Evolutionary conservation across 53 echinoderm and acorn worm genomes (phyloP).

Genomic region (Temnopleurus reevesii): DNA sequence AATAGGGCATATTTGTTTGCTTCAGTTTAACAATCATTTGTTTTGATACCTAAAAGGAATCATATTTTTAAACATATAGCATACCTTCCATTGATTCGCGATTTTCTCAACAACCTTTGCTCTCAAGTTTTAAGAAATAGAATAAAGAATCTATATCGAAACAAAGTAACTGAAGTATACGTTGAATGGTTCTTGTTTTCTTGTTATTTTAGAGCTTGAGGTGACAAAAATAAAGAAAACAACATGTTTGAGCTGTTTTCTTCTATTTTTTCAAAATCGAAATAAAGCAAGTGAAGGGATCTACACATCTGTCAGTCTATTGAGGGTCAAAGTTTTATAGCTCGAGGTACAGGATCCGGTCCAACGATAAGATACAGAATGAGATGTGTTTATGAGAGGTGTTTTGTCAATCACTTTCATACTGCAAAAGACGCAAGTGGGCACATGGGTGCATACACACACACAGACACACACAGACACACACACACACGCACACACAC

Average conservation of each 20-base stretch:
- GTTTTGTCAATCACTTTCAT: too few species aligned
- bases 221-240: not conserved
- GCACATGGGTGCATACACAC: too few species aligned
- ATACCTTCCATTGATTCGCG: too few species aligned
- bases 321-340: slow-evolving; percentile 16
- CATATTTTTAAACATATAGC: too few species aligned
- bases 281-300: not conserved
- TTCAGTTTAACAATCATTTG: too few species aligned
- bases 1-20: too few species aligned
- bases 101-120: too few species aligned
- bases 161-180: not conserved
- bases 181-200: not conserved
- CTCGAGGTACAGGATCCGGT: slow-evolving; percentile 14
- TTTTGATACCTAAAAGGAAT: too few species aligned
- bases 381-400: not conserved
- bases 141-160: not conserved
- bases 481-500: too few species aligned
- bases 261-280: slow-evolving; percentile 5
- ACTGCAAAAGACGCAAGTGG: too few species aligned
- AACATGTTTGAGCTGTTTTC: not conserved
- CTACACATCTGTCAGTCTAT: not conserved
- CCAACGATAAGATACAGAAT: not conserved
- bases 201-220: not conserved
- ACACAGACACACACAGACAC: too few species aligned
- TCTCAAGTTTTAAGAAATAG: too few species aligned